Conservation (phyloP, 2,797 vertebrate genomes). For the Crenuchus spilurus region DNA sequence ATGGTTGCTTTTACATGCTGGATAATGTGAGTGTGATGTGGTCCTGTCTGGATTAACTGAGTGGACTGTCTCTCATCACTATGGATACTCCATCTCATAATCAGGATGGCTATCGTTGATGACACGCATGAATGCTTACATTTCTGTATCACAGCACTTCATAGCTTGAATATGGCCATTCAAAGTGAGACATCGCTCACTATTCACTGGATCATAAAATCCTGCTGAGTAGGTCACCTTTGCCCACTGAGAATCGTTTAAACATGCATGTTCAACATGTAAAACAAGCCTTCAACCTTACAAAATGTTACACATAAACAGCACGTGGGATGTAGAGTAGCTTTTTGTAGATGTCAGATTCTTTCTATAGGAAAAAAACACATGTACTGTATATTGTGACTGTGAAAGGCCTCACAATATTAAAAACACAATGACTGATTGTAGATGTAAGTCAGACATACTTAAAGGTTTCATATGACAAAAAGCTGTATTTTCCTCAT, state of each 20-base stretch:
- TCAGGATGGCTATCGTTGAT: slow-evolving; percentile 30
- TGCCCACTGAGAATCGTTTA: slow-evolving; percentile 24
- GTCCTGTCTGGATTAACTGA: slow-evolving; percentile 2
- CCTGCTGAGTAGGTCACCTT: slow-evolving; percentile 54
- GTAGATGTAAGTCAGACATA: too few relatives aligned
- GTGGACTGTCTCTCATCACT: slow-evolving; percentile 8
- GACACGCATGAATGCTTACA: slow-evolving; percentile 44
- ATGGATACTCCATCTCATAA: slow-evolving; percentile 20
- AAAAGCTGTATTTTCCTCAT: too few relatives aligned
- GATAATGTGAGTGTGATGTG: not conserved
- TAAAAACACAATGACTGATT: too few relatives aligned
- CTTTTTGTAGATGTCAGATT: not conserved
- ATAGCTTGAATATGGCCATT: slow-evolving; percentile 41
- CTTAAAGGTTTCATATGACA: too few relatives aligned
- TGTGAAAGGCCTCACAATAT: too few relatives aligned
- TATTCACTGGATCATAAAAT: slow-evolving; percentile 55
- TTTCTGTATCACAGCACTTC: slow-evolving; percentile 55
- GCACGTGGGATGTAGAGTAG: not conserved
- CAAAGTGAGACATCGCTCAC: slow-evolving; percentile 45
- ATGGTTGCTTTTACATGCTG: not conserved
- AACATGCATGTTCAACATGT: slow-evolving; percentile 27
- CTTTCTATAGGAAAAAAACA: too few relatives aligned
- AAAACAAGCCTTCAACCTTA: slow-evolving; percentile 27
- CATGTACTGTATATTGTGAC: too few relatives aligned
- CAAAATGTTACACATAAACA: slow-evolving; percentile 34